phyloP scores from a whole-genome alignment of 2,888 invertebrate species.

The Syritta pipiens region DNA sequence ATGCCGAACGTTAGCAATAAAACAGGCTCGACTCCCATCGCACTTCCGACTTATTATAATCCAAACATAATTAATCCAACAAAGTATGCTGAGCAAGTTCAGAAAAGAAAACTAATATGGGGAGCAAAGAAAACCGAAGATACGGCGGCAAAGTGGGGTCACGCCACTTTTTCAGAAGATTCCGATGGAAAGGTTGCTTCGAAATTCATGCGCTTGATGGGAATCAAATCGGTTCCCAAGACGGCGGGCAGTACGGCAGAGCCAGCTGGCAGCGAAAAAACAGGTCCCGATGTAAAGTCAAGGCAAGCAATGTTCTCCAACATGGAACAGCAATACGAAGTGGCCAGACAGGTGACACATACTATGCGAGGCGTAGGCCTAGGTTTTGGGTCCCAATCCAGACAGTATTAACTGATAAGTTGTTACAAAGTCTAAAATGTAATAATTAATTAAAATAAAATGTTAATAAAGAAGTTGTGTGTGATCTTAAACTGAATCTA shows the following conservation, averaged over 20 bases:
- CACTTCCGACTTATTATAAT: slow-evolving; percentile 86
- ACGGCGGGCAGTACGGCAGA: slow-evolving; percentile 12
- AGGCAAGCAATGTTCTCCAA: slow-evolving; percentile 92
- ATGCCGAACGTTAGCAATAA: slow-evolving; percentile 77
- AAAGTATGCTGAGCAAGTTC: slow-evolving; percentile 92
- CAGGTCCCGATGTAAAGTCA: slow-evolving; percentile 75
- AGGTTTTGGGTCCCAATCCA: slow-evolving; percentile 84
- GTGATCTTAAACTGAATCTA: slow-evolving; percentile 23
- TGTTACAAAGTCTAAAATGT: slow-evolving; percentile 36
- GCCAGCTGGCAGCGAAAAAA: slow-evolving; percentile 35
- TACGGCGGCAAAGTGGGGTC: slow-evolving; percentile 85
- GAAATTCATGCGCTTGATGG: slow-evolving; percentile 98
- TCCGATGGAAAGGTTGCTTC: slow-evolving; percentile 94
- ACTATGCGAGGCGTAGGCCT: slow-evolving; percentile 94
- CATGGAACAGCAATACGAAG: slow-evolving; percentile 98
- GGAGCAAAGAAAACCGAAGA: slow-evolving; percentile 85
- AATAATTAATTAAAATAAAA: slow-evolving; percentile 24
- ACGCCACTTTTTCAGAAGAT: slow-evolving; percentile 92
- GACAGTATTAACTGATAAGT: slow-evolving; percentile 75
- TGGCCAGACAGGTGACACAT: slow-evolving; percentile 96
- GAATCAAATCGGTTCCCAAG: slow-evolving; percentile 84
- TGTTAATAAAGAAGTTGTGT: slow-evolving; percentile 47
- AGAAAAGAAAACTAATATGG: slow-evolving; percentile 96
- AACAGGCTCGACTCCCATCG: slow-evolving; percentile 71
- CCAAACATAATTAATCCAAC: slow-evolving; percentile 86